phyloP scores from a whole-genome alignment of 2,888 invertebrate species.

The Drosophila differens region DNA sequence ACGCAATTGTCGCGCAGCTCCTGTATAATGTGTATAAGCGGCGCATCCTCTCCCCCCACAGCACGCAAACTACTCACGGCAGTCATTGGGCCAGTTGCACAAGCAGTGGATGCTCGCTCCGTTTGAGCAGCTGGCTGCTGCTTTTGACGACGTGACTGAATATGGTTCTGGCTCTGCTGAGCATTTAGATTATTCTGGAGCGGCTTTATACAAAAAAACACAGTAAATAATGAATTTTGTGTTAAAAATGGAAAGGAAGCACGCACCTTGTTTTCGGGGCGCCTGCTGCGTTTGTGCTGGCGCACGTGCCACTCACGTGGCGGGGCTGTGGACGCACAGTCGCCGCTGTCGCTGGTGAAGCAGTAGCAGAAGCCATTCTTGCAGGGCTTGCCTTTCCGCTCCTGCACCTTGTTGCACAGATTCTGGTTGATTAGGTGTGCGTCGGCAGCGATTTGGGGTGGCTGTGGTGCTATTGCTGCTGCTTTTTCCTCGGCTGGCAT shows the following conservation, averaged over 20 bases:
- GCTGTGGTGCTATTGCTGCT: background rate
- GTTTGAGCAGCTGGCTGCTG: slow-evolving; percentile 2
- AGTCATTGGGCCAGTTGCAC: slow-evolving; percentile 52
- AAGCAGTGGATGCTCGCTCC: slow-evolving; percentile 1
- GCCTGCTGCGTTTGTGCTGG: slow-evolving; percentile 67
- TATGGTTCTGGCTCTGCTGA: slow-evolving; percentile 30
- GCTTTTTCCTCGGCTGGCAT: slow-evolving; percentile 29
- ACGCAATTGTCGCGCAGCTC: slow-evolving; percentile 84
- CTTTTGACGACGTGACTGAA: slow-evolving; percentile 36
- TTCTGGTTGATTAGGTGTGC: slow-evolving; percentile 83
- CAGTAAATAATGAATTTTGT: background rate
- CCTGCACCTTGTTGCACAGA: slow-evolving; percentile 82
- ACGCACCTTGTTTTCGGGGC: slow-evolving; percentile 68
- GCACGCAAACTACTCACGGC: slow-evolving; percentile 74
- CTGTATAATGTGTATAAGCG: slow-evolving; percentile 84
- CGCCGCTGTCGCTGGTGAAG: slow-evolving; percentile 85
- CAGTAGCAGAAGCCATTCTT: slow-evolving; percentile 85
- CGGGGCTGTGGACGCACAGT: slow-evolving; percentile 57
- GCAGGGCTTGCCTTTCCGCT: slow-evolving; percentile 83
- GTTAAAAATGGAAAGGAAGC: background rate
- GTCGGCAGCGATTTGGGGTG: slow-evolving; percentile 51
- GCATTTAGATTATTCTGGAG: slow-evolving; percentile 48
- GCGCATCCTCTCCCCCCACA: slow-evolving; percentile 66
- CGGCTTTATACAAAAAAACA: slow-evolving; percentile 9
- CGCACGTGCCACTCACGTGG: slow-evolving; percentile 70